These are phyloP conservation scores for Sarcophaga subvicina DNA, from an alignment of 2,888 invertebrate species.

Conservation along the genomic window DNA sequence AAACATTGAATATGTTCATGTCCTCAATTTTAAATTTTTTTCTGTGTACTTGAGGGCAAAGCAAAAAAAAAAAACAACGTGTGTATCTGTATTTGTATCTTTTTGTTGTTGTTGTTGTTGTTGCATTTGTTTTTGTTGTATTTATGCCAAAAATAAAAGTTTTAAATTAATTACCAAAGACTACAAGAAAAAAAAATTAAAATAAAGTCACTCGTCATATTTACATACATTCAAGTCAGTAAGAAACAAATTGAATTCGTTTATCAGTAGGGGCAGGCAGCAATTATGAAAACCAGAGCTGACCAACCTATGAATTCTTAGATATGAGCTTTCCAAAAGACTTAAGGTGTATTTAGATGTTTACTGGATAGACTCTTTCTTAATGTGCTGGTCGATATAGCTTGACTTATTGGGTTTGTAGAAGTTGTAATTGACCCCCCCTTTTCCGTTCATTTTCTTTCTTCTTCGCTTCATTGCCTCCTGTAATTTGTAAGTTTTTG, in stretches of 20 bases:
- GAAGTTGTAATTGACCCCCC: too few relatives aligned
- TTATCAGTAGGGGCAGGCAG: slow-evolving; percentile 17
- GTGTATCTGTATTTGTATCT: not conserved
- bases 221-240: slow-evolving; percentile 4
- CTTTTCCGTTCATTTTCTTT: too few relatives aligned
- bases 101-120: too few relatives aligned
- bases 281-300: not conserved
- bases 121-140: slow-evolving; percentile 8
- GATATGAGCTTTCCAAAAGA: too few relatives aligned
- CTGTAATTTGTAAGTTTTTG: too few relatives aligned
- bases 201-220: slow-evolving; percentile 46
- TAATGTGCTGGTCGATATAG: too few relatives aligned
- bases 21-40: slow-evolving; percentile 53
- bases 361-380: too few relatives aligned
- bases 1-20: slow-evolving; percentile 50
- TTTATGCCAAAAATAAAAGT: slow-evolving; percentile 62
- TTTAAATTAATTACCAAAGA: slow-evolving; percentile 63
- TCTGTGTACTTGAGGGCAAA: slow-evolving; percentile 10
- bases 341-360: too few relatives aligned
- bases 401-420: too few relatives aligned
- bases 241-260: not conserved
- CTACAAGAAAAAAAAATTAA: slow-evolving; percentile 40
- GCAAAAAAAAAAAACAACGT: not conserved
- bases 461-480: too few relatives aligned
- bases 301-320: not conserved